Evolutionary conservation across 1,140 invertebrate species (phyloP), one percentile per base, ranked within the genome.

Genomic region (Aethina tumida): DNA sequence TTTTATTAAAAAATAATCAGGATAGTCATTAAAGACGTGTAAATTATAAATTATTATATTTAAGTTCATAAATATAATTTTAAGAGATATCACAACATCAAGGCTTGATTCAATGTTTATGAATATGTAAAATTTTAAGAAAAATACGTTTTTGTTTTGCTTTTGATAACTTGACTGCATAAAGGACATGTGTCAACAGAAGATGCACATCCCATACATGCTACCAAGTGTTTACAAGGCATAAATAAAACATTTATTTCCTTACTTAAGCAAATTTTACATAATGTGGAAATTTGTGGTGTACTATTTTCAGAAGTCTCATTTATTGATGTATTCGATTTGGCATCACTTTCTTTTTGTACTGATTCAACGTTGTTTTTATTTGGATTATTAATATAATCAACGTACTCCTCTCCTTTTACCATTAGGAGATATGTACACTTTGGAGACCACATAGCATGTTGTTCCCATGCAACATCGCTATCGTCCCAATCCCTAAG

Each of bases 391-490:
- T 50, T 39, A 14, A 57, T 42, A 35, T 51, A 20, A 10, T 43
- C 39, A 15, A 63, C 47, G 56, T 75, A 86, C 1, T 76, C 70
- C 27, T 75, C 70, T 5, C 85, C 84, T 59, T 90, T 88, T 25
- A 77, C 73, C 21, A 80, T 63, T 16, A 76, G 63, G 3, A 93
- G 59, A 63, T 77, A 90, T 6, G 70, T 69, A 53, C 88, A 93
- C 31, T 81, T 73, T 1, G 74, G 70, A 49, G 85, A 86, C 85
- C 86, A 91, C 18, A 75, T 70, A 0, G 85, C 85, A 57, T 94
- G 90, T 58, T 93, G 84, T 39, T 79, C 75, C 87, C 86, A 91
- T 1, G 87, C 85, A 44, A 85, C 74, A 64, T 93, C 88, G 32
- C 75, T 70, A 14, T 74, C 73, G 57, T 85, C 81, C 90, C 90